Base-by-base conservation (phyloP, 2,888 invertebrate species). In the Dicyrtomina minuta region DNA sequence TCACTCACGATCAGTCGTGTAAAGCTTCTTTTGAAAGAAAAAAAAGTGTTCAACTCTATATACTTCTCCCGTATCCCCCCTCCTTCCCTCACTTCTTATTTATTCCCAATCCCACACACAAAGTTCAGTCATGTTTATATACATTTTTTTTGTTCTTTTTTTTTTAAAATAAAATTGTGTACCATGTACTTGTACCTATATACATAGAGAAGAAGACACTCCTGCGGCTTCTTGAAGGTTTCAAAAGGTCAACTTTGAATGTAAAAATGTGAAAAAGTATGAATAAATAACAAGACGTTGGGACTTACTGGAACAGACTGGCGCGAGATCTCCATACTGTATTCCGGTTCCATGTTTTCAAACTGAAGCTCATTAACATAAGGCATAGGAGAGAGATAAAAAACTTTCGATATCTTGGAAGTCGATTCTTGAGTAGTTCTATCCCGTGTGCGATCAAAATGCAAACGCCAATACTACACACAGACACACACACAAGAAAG, bases 241-340 rank as follows among this genome's bases (percentile, higher is more conserved):
- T 5, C 17, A 53, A 53, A 26, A 53, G 53, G 53, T 53, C 53
- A 53, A 53, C 26, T 53, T 53, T 53, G 53, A 17, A 53, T 53
- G 22, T 22, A 24, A 22, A 22, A 53, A 24, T 24, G 22, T 53
- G n/a, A n/a, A 6, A 39, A 17, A 39, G 4, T 20, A 39, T 58
- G 41, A 58, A 58, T 41, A 41, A 41, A 12, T 39, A 39, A 58
- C 20, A 24, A 55, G 27, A 51, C 12, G 33, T 17, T 44, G 27
- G 15, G 26, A 70, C 76, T 75, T 71, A 76, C 76, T 75, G 71
- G 55, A 76, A 77, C 70, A 92, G 83, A 5, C 88, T 86, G 80
- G 91, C 90, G 78, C 92, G 85, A 5, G 89, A 89, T 66, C 86
- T 84, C 92, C 93, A 93, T 79, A 91, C 91, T 61, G 85, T 83